phyloP scores from a whole-genome alignment of 2,888 invertebrate genomes.

The Nymphalis urticae region DNA sequence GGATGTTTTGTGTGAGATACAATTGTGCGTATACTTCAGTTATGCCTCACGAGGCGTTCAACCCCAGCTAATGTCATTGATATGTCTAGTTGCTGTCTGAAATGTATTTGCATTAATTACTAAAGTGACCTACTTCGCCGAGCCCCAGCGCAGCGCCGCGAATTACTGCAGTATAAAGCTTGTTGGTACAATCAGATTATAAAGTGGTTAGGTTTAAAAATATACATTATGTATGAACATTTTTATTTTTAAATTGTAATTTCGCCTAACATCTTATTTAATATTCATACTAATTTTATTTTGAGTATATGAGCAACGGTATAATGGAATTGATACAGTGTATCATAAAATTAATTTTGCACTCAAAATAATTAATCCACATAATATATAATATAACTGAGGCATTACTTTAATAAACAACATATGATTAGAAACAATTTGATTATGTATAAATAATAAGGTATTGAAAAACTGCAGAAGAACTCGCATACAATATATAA shows the following conservation, averaged over 20 bases:
- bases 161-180: slow-evolving; percentile 11
- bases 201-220: background rate
- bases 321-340: too few species aligned
- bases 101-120: slow-evolving; percentile 34
- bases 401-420: too few species aligned
- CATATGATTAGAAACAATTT: background rate
- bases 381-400: too few species aligned
- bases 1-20: background rate
- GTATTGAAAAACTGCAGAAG: too few species aligned
- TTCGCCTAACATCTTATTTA: too few species aligned
- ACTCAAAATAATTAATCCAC: too few species aligned
- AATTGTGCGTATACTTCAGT: background rate
- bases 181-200: background rate
- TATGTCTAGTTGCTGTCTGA: slow-evolving; percentile 5
- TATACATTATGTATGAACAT: background rate
- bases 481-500: background rate
- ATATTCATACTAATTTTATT: too few species aligned
- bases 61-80: background rate
- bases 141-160: background rate
- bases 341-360: too few species aligned
- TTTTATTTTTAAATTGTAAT: too few species aligned
- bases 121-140: slow-evolving; percentile 35
- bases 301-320: too few species aligned
- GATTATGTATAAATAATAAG: too few species aligned
- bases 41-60: background rate